Evolutionary conservation across 2,888 invertebrate genomes (phyloP), one percentile per base, ranked within the genome.

Genomic region (Drosophila atroscutellata): DNA sequence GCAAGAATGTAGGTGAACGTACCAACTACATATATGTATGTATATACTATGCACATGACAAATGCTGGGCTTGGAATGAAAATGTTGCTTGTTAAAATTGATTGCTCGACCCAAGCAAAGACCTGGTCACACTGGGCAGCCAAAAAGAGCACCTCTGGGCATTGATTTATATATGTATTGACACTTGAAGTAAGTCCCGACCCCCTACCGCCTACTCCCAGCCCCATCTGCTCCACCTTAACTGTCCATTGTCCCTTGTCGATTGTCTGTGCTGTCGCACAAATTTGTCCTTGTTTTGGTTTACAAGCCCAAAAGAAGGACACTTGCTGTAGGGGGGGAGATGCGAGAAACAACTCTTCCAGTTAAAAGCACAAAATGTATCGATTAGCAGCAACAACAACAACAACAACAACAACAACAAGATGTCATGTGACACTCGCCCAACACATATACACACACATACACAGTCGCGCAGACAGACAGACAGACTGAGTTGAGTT

Each of bases 151-250:
- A 86, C 82, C 85, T 78, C 76, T 86, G 62, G 75, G 72, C 89
- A 86, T 83, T 86, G 85, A 86, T 86, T 86, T 86, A 86, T 86
- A 86, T 83, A 81, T 88, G 81, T 81, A 85, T 86, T 86, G 85
- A 86, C 89, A 88, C 84, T 79, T 81, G 47, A 76, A 76, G 67
- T 59, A 79, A 57, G 50, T 50, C 36, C 60, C 45, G 18, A 30
- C n/a, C 34, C 45, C 28, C 18, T 7, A 3, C 11, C 7, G 1
- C 11, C n/a, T 1, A 3, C 6, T 36, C 9, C 6, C 32, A 6
- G 5, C 13, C 15, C 34, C 18, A 47, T 13, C 34, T 13, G 26
- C 2, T 24, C 32, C 20, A 28, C 50, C 34, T 5, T 60, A 37
- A 30, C 26, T 15, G 57, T 57, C 32, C 30, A 18, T 18, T 64